Base-by-base conservation (phyloP, 37 sponge, comb jelly and placozoan species). In the Agelas oroides region DNA sequence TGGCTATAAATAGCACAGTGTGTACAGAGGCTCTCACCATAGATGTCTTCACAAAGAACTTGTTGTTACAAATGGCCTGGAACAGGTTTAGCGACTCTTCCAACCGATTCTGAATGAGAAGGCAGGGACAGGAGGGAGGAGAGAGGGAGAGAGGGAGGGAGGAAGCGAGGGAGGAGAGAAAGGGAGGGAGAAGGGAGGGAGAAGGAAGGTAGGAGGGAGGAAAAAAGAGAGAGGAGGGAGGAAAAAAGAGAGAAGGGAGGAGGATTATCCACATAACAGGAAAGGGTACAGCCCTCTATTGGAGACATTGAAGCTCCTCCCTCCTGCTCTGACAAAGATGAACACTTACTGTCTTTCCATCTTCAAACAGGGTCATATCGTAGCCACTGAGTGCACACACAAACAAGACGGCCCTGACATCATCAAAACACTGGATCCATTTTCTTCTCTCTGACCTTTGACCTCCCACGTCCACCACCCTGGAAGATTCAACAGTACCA, bases 341-440 rank as follows among this genome's bases (percentile, higher is more conserved):
- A n/a, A n/a, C n/a, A 80, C 90, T 88, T 84, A 97, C 98, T 1
- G 94, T 93, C 63, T 92, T 94, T 17, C 86, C 89, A 68, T 98
- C 98, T 54, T 98, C 98, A 78, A 90, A 94, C 33, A 98, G 70
- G 0, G 92, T 90, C 96, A 95, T 98, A 67, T 98, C 98, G 85
- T 98, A 98, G 3, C 98, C 98, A 63, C 94, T 95, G 25, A 98
- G 90, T 17, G 98, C 94, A 78, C 91, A 89, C 38, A 98, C 96
- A 78, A 98, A 98, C 76, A 98, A 75, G 27, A 98, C 98, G 19
- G 98, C 96, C 54, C 87, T 87, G 14, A 98, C 98, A 74, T 98
- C 98, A 80, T 98, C 98, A 88, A 98, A 98, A 90, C 98, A 98
- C 67, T 94, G 94, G n/a, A 98, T 98, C 98, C 98, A 98, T 70